Evolutionary conservation across 2,797 vertebrate genomes (phyloP).

Genomic region (Otus scops): DNA sequence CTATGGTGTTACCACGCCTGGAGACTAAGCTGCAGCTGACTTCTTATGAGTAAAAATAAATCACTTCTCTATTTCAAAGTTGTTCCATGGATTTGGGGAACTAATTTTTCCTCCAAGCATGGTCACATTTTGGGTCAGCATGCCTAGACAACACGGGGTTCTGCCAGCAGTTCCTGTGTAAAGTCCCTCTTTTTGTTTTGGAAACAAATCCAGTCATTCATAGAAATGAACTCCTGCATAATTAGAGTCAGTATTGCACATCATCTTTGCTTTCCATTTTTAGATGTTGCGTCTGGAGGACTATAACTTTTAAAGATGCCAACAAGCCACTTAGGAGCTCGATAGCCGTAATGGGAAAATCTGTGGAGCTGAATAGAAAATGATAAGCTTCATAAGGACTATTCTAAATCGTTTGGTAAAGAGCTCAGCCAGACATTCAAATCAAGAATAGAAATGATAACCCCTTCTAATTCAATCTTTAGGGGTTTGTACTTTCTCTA

Average conservation of each 20-base stretch:
- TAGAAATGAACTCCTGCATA: slow-evolving; percentile 47
- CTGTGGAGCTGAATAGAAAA: slow-evolving; percentile 55
- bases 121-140: slow-evolving; percentile 39
- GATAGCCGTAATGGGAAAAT: slow-evolving; percentile 56
- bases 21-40: neutral
- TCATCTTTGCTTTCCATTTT: slow-evolving; percentile 56
- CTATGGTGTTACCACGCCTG: neutral
- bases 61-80: neutral
- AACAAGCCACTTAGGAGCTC: slow-evolving; percentile 56
- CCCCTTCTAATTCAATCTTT: neutral
- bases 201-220: slow-evolving; percentile 55
- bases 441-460: neutral
- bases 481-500: neutral
- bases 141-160: slow-evolving; percentile 39
- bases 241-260: slow-evolving; percentile 32
- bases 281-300: slow-evolving; percentile 42
- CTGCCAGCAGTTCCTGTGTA: slow-evolving; percentile 25
- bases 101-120: slow-evolving; percentile 14
- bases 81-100: slow-evolving; percentile 12
- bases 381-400: slow-evolving; percentile 46
- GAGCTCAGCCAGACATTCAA: slow-evolving; percentile 15
- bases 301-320: slow-evolving; percentile 65
- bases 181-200: neutral
- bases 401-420: neutral
- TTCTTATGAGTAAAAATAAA: neutral